Percentiles rank a stretch among this genome's conserved stretches.
phyloP scores from a whole-genome alignment of 2,113 vertebrate species.

The Meriones unguiculatus region DNA sequence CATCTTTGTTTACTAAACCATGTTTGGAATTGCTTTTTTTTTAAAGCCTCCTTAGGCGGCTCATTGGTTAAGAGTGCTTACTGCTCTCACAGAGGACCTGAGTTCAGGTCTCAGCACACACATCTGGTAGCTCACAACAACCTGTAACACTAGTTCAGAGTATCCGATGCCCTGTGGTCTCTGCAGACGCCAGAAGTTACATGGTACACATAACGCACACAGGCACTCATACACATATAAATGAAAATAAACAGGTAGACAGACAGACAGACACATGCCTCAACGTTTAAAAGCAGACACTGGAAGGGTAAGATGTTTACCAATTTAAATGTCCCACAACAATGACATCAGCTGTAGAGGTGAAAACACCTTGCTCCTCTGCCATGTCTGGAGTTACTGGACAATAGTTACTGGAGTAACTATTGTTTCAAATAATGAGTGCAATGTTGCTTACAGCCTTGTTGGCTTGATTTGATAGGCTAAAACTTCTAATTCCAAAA shows the following conservation, averaged over 20 bases:
- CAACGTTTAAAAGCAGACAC: not conserved
- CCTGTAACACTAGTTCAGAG: not conserved
- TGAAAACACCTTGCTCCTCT: not conserved
- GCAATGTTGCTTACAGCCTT: not conserved
- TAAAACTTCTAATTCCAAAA: not conserved
- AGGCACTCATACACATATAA: too few relatives aligned
- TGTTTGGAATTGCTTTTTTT: not conserved
- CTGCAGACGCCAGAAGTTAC: not conserved
- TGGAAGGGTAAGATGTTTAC: not conserved
- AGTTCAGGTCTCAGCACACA: not conserved
- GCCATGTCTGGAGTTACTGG: too few relatives aligned
- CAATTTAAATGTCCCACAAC: slow-evolving; percentile 25
- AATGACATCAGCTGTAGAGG: not conserved
- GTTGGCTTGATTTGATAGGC: slow-evolving; percentile 2
- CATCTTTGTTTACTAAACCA: slow-evolving; percentile 19
- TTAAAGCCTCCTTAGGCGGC: not conserved
- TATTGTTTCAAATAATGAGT: slow-evolving; percentile 21
- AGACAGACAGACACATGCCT: not conserved
- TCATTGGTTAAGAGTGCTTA: not conserved
- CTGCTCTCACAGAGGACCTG: not conserved
- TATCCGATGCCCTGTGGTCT: not conserved
- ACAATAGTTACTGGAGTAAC: not conserved
- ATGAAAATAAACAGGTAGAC: not conserved
- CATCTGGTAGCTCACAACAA: not conserved
- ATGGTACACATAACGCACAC: not conserved